phyloP scores from a whole-genome alignment of 2,888 invertebrate genomes.

The Syritta pipiens region DNA sequence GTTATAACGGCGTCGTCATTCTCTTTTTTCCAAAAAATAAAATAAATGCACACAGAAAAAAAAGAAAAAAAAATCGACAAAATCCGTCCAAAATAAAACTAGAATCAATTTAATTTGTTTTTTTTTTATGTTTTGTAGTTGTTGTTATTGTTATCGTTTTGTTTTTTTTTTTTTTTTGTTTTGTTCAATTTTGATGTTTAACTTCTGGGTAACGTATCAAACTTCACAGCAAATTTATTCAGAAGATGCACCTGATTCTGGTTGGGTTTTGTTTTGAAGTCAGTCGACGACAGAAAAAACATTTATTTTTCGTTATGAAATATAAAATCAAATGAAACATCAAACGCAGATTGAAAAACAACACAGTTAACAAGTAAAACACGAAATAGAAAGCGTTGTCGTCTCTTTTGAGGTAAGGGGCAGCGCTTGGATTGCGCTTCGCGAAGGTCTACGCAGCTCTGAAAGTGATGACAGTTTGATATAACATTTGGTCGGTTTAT shows the following conservation, averaged over 20 bases:
- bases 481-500: no score
- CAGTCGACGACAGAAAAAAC: conserved; percentile 18
- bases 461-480: conserved; percentile 12
- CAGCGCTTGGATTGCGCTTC: background rate
- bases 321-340: conserved; percentile 29
- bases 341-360: conserved; percentile 12
- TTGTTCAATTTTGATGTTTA: conserved; percentile 11
- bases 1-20: conserved; percentile 10
- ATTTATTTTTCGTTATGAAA: conserved; percentile 26
- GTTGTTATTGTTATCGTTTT: no score
- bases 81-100: conserved; percentile 24
- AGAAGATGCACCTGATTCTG: conserved; percentile 5
- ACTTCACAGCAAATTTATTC: conserved; percentile 32
- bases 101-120: background rate
- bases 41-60: conserved; percentile 15
- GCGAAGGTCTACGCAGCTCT: background rate
- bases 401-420: background rate
- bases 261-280: conserved; percentile 10
- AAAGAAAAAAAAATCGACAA: conserved; percentile 1
- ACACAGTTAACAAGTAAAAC: conserved; percentile 20
- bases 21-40: background rate
- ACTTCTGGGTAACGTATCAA: background rate
- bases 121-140: background rate
- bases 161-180: background rate
- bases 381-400: background rate